Evolutionary conservation across 2,113 vertebrate genomes (phyloP), one percentile per base, ranked within the genome.

Genomic region (Acanthisitta chloris): DNA sequence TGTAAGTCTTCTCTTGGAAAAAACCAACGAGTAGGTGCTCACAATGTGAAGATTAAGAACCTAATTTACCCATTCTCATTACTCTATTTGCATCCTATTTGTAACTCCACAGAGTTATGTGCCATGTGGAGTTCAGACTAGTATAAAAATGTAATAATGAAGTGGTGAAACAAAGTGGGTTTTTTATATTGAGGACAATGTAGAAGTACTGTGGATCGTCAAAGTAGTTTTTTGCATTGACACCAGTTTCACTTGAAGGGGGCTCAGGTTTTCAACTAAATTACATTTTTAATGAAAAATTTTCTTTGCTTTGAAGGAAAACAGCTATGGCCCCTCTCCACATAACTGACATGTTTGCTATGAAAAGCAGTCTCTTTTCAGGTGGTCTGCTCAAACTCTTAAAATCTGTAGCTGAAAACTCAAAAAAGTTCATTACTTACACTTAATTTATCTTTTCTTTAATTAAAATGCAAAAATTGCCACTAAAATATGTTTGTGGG

Each of bases 11-110:
- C 49, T 88, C 36, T 57, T 46, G n/a, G 82, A 87, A 80, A 61
- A 34, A 66, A 42, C 36, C 29, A 11, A 36, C 4, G 48, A 64
- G 57, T 82, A 58, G 51, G 8, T 80, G 59, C 83, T 91, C 78
- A 92, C 65, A 82, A 26, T 86, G 26, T 86, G 58, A 90, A 88
- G 67, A 86, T 93, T 88, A 93, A 86, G 86, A 93, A 46, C 26
- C 17, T 90, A 70, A 93, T 85, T 88, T 89, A 79, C 42, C 57
- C 69, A 45, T 96, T 94, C 52, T 89, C 16, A 42, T 81, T 95
- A 55, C 34, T 92, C n/a, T 80, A 28, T 86, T 91, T 94, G 17
- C 59, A 94, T 81, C 51, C 70, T 84, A 1, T 92, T 91, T 96
- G 86, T 91, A 79, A 78, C 49, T 82, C n/a, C 26, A 12, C 28